A percentile compares a stretch with the other conserved stretches of the same genome.
Evolutionary conservation across 2,113 vertebrate genomes (phyloP).

Genomic region (Hemiprocne comata): DNA sequence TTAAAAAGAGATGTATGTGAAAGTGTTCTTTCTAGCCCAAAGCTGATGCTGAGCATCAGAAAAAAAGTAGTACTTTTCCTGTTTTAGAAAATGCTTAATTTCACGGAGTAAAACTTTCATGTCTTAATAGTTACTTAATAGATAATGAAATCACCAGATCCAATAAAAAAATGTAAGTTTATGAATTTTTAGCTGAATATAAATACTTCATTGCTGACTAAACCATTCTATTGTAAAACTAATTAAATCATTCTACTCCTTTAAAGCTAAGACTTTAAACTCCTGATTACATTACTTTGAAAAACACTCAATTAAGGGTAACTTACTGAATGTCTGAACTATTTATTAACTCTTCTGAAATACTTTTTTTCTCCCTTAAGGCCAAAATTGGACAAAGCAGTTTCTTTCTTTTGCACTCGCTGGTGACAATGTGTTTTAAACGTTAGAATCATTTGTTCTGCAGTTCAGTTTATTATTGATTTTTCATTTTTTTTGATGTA

Average conservation of each 20-base stretch:
- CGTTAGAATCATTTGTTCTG: neutral
- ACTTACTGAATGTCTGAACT: neutral
- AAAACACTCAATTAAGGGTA: neutral
- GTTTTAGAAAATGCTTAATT: slow-evolving; percentile 9
- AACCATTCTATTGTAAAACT: slow-evolving; percentile 14
- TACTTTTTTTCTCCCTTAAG: neutral
- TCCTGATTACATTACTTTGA: neutral
- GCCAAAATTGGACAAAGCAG: neutral
- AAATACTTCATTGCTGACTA: slow-evolving; percentile 49
- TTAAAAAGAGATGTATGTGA: neutral
- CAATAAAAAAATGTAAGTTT: neutral
- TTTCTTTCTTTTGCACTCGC: neutral
- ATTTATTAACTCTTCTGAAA: neutral
- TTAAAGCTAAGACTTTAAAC: slow-evolving; percentile 2
- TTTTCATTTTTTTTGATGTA: neutral
- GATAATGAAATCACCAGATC: neutral
- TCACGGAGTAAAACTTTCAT: neutral
- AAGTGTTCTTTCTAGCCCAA: neutral
- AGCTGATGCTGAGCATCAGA: neutral
- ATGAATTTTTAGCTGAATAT: slow-evolving; percentile 34
- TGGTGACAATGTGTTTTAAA: neutral
- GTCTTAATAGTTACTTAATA: neutral
- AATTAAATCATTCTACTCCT: slow-evolving; percentile 36
- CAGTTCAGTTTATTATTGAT: neutral
- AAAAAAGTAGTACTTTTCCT: neutral